A percentile compares a stretch with the other conserved stretches of the same genome.
These are phyloP conservation scores for Penelope pileata DNA, from an alignment of 2,113 vertebrate genomes.

Conservation along the genomic window DNA sequence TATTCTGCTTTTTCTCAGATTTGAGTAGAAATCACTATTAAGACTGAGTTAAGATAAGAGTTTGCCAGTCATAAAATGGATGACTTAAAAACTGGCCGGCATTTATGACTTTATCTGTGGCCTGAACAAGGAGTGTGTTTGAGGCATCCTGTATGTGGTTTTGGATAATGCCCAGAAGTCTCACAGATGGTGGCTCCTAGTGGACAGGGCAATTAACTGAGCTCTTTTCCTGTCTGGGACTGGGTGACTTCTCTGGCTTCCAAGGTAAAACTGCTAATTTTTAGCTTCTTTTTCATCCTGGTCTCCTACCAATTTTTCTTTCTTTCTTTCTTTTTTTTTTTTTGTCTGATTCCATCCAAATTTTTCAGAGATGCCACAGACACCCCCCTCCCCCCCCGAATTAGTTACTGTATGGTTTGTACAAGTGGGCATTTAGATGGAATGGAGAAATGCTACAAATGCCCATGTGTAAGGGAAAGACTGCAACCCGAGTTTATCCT, in stretches of 20 bases:
- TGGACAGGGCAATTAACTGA: background rate
- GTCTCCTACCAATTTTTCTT: background rate
- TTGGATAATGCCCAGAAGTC: background rate
- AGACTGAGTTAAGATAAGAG: background rate
- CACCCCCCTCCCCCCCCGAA: too few relatives aligned
- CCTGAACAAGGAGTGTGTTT: background rate
- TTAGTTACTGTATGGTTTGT: background rate
- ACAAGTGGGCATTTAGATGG: background rate
- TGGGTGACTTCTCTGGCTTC: background rate
- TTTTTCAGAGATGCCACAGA: background rate
- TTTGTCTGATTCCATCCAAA: background rate
- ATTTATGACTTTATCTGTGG: background rate
- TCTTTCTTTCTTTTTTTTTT: background rate
- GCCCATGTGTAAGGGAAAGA: background rate
- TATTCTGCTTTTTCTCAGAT: background rate
- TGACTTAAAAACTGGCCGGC: background rate
- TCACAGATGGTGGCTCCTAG: background rate
- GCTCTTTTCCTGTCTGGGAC: background rate
- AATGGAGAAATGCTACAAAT: background rate
- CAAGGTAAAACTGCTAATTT: background rate
- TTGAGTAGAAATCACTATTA: background rate
- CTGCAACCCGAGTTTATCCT: background rate
- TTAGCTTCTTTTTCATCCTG: background rate
- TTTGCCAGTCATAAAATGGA: constrained; percentile 29
- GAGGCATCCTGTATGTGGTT: background rate